These are phyloP conservation scores for Antennarius maculatus DNA, from an alignment of 2,797 vertebrate species.

Conservation along the genomic window DNA sequence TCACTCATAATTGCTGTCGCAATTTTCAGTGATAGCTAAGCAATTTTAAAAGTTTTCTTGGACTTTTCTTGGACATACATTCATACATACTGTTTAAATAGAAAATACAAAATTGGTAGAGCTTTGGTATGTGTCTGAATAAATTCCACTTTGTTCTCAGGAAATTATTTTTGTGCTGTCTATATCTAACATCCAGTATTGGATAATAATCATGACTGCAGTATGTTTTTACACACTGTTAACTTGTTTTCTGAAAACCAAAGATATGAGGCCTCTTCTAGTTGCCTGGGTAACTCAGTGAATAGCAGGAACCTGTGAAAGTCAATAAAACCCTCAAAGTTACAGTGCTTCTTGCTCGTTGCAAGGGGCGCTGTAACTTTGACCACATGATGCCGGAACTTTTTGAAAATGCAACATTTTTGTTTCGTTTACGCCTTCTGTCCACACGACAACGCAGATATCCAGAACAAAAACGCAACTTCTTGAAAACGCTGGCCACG, in stretches of 20 bases:
- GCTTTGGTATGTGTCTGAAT: background rate
- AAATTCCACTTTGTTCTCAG: conserved; percentile 5
- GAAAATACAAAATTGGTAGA: background rate
- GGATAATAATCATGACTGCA: conserved; percentile 29
- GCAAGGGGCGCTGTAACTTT: too few species aligned
- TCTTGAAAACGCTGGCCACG: too few species aligned
- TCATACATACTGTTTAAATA: background rate
- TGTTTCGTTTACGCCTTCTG: too few species aligned
- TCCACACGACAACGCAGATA: too few species aligned
- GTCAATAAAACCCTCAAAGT: conserved; percentile 1
- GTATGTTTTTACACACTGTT: conserved; percentile 42
- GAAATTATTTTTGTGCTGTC: conserved; percentile 5
- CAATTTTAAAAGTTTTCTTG: background rate
- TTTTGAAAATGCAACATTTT: too few species aligned
- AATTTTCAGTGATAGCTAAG: conserved; percentile 8
- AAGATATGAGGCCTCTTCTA: conserved; percentile 50
- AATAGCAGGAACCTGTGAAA: conserved; percentile 59
- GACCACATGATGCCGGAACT: too few species aligned
- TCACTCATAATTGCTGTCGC: background rate
- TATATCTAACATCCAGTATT: conserved; percentile 14
- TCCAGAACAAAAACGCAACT: too few species aligned
- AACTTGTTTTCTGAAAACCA: conserved; percentile 48
- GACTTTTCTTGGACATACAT: background rate
- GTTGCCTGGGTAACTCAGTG: conserved; percentile 70
- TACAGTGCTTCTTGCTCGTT: conserved; percentile 54